These are phyloP conservation scores for Heterohyrax brucei DNA, from an alignment of 2,797 vertebrate species.

Conservation along the genomic window DNA sequence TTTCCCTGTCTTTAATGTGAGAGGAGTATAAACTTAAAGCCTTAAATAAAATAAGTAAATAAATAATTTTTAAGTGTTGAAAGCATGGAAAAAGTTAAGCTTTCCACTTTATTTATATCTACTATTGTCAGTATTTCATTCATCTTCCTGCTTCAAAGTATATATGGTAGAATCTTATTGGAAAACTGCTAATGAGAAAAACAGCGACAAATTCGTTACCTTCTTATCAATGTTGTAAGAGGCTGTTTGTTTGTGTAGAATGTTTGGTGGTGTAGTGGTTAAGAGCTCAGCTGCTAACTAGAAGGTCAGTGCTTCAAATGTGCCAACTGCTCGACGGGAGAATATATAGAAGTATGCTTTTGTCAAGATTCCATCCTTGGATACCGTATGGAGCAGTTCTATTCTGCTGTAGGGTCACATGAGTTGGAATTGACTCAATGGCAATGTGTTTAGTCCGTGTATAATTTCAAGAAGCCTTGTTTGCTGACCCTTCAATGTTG, in stretches of 20 bases:
- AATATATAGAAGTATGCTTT: too few species aligned
- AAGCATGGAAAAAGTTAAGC: slow-evolving; percentile 86
- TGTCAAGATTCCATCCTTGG: neutral
- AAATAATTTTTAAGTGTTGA: slow-evolving; percentile 80
- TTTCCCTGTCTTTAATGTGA: slow-evolving; percentile 87
- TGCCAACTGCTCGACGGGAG: too few species aligned
- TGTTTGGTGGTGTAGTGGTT: neutral
- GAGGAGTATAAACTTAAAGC: slow-evolving; percentile 89
- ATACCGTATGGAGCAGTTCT: neutral
- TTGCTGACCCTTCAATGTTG: neutral
- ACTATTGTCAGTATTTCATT: slow-evolving; percentile 63
- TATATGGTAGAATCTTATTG: neutral
- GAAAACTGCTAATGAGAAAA: neutral
- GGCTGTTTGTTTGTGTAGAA: neutral
- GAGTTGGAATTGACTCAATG: neutral
- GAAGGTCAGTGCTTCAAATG: too few species aligned
- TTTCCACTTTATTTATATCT: slow-evolving; percentile 76
- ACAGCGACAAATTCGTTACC: neutral
- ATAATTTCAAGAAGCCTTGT: neutral
- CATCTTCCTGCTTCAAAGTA: slow-evolving; percentile 34
- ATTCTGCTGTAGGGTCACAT: neutral
- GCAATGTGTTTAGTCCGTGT: neutral
- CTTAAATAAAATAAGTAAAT: slow-evolving; percentile 89
- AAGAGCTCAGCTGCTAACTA: neutral
- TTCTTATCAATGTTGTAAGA: neutral